Evolutionary conservation across 2,888 invertebrate genomes (phyloP).

Genomic region (Drosophila rellima): DNA sequence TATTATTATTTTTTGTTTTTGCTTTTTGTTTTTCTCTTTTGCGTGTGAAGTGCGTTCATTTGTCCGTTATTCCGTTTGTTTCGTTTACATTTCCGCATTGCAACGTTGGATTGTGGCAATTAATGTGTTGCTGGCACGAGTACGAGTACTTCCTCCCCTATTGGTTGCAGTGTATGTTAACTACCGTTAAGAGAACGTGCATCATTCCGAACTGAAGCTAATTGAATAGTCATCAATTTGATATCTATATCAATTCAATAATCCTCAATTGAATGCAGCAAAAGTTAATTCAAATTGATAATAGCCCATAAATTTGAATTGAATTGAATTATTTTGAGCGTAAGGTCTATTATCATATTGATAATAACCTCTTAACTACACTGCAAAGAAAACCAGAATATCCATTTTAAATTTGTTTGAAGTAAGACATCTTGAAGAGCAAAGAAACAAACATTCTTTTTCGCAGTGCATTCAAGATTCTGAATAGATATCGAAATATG

Average conservation of each 20-base stretch:
- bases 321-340: slow-evolving; percentile 11
- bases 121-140: slow-evolving; percentile 8
- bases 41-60: slow-evolving; percentile 74
- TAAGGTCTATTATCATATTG: slow-evolving; percentile 8
- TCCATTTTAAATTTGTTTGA: background rate
- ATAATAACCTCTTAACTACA: background rate
- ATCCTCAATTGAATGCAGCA: slow-evolving; percentile 31
- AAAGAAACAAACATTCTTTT: background rate
- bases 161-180: slow-evolving; percentile 7
- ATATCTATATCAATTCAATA: slow-evolving; percentile 63
- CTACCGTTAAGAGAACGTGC: slow-evolving; percentile 34
- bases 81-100: slow-evolving; percentile 71
- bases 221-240: slow-evolving; percentile 65
- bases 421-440: too few species aligned
- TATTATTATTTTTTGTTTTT: background rate
- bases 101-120: slow-evolving; percentile 18
- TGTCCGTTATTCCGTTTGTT: slow-evolving; percentile 51
- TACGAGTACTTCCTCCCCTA: slow-evolving; percentile 9
- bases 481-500: slow-evolving; percentile 3
- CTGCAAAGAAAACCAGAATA: background rate
- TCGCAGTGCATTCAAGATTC: background rate
- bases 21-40: slow-evolving; percentile 27
- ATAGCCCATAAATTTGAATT: slow-evolving; percentile 24
- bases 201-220: slow-evolving; percentile 39
- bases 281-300: slow-evolving; percentile 21